Conservation (phyloP, 2,797 vertebrate species). For the Enteromius unitaeniatus region DNA sequence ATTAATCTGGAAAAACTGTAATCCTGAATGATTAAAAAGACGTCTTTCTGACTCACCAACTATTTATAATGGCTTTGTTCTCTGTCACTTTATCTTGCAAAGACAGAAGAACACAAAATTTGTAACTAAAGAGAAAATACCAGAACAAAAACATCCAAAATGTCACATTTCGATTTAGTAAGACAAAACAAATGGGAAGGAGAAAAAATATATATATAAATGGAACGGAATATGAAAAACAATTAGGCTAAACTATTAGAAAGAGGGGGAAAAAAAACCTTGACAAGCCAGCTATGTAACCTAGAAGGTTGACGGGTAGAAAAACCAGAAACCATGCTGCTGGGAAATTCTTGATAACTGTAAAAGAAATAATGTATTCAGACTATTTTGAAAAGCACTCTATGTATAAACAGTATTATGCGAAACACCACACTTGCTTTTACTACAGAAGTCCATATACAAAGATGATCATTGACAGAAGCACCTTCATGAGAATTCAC, state of each 20-base stretch:
- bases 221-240: background rate
- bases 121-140: background rate
- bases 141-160: background rate
- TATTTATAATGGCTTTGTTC: constrained; percentile 8
- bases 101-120: background rate
- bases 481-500: background rate
- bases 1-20: constrained; percentile 34
- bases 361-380: too few relatives aligned
- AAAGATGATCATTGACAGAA: background rate
- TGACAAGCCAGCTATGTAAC: constrained; percentile 35
- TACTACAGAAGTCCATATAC: background rate
- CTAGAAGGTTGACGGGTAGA: constrained; percentile 3
- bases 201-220: background rate
- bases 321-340: constrained; percentile 14
- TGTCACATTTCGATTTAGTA: background rate
- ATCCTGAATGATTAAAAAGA: constrained; percentile 46
- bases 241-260: background rate
- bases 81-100: background rate
- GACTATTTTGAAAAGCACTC: too few relatives aligned
- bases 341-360: background rate
- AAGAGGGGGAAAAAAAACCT: background rate
- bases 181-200: background rate
- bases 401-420: background rate
- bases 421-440: background rate
- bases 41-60: constrained; percentile 3